A percentile compares a stretch with the other conserved stretches of the same genome.
These are phyloP conservation scores for Fissipunctia ypsillon DNA, from an alignment of 2,888 invertebrate species.

Conservation along the genomic window DNA sequence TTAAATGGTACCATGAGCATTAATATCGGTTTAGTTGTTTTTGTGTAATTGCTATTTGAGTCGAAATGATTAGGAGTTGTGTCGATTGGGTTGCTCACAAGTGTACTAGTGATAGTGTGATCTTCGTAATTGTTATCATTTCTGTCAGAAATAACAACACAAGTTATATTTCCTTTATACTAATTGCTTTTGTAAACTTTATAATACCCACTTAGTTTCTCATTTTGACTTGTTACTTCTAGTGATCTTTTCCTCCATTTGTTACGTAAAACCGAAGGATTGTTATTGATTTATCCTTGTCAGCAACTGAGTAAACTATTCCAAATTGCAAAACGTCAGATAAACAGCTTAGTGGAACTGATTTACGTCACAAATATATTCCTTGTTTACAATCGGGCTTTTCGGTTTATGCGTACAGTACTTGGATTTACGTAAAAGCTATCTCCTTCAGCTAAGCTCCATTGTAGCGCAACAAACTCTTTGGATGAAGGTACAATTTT, in stretches of 20 bases:
- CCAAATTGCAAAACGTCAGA: constrained; percentile 56
- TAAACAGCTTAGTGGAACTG: constrained; percentile 45
- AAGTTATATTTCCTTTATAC: background rate
- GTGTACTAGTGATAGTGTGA: background rate
- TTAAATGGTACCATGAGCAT: no score
- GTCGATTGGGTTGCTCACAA: no score
- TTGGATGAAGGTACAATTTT: background rate
- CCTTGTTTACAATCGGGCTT: constrained; percentile 22
- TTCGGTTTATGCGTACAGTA: background rate
- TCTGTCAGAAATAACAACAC: background rate
- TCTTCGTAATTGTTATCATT: background rate
- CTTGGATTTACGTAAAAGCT: constrained; percentile 2
- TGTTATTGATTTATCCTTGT: constrained; percentile 59
- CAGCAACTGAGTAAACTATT: constrained; percentile 49
- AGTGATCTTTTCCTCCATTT: constrained; percentile 22
- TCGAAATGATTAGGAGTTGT: no score
- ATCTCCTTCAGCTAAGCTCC: background rate
- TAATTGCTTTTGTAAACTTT: constrained; percentile 24
- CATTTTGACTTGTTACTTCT: constrained; percentile 5
- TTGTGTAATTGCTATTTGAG: no score
- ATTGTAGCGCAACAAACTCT: background rate
- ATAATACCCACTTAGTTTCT: constrained; percentile 7
- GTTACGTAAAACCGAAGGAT: constrained; percentile 28
- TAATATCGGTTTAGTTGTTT: no score
- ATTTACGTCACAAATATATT: constrained; percentile 45